These are phyloP conservation scores for Scophthalmus maximus DNA, from an alignment of 2,113 vertebrate genomes.

Conservation along the genomic window DNA sequence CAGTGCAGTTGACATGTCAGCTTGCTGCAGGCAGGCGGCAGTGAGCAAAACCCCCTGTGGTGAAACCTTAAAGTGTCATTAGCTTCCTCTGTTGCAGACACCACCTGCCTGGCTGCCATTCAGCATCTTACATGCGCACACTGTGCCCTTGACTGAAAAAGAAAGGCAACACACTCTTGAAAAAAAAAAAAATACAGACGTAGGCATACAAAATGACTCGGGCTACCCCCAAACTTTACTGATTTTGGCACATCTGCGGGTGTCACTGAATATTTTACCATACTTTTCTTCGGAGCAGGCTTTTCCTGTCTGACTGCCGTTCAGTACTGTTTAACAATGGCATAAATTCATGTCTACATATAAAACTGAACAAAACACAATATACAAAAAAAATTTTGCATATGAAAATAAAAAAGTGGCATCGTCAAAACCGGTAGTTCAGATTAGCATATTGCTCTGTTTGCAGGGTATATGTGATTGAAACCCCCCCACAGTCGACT, in stretches of 20 bases:
- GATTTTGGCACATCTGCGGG: too few species aligned
- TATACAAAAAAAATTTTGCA: too few species aligned
- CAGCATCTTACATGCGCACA: slow-evolving; percentile 26
- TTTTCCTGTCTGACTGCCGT: too few species aligned
- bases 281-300: too few species aligned
- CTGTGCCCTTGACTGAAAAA: slow-evolving; percentile 28
- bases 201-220: background rate
- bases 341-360: too few species aligned
- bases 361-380: too few species aligned
- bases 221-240: background rate
- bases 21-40: slow-evolving; percentile 45
- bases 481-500: slow-evolving; percentile 16
- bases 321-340: too few species aligned
- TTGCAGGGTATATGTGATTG: too few species aligned
- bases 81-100: slow-evolving; percentile 55
- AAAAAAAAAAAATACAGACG: background rate
- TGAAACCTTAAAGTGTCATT: slow-evolving; percentile 74
- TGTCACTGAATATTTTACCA: too few species aligned
- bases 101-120: slow-evolving; percentile 66
- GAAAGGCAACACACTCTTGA: background rate
- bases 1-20: slow-evolving; percentile 60
- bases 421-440: too few species aligned
- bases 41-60: slow-evolving; percentile 53
- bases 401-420: too few species aligned
- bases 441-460: too few species aligned